These are phyloP conservation scores for Umimayanthus chanpuru DNA, from an alignment of 92 coral and sea anemone species.

Conservation along the genomic window DNA sequence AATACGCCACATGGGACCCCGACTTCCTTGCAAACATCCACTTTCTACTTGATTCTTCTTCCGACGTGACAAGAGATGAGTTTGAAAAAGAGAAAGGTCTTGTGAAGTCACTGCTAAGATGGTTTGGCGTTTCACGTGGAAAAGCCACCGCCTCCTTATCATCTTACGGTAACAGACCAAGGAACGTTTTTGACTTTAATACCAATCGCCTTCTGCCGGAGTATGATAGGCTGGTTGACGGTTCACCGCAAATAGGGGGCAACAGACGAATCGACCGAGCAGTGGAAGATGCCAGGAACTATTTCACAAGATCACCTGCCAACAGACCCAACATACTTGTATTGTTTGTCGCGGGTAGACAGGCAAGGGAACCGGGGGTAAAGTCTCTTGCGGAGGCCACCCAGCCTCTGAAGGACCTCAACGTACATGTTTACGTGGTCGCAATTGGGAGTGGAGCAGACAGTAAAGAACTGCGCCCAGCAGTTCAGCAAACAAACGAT, in stretches of 20 bases:
- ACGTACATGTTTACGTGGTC: conserved; percentile 49
- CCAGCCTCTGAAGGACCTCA: conserved; percentile 48
- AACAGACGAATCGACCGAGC: conserved; percentile 73
- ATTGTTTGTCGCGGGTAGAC: conserved; percentile 63
- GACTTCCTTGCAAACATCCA: conserved; percentile 63
- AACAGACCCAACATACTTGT: conserved; percentile 57
- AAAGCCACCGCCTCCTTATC: conserved; percentile 73
- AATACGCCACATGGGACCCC: conserved; percentile 11
- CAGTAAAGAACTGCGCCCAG: conserved; percentile 35
- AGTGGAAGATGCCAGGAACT: conserved; percentile 64
- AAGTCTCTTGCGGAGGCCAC: conserved; percentile 48
- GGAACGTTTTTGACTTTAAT: conserved; percentile 55
- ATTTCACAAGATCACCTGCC: conserved; percentile 58
- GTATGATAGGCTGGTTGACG: conserved; percentile 60
- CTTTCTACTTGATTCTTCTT: conserved; percentile 82
- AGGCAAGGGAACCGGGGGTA: conserved; percentile 47
- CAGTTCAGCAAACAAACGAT: not conserved
- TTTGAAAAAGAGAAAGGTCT: conserved; percentile 75
- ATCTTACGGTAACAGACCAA: conserved; percentile 66
- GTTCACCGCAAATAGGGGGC: conserved; percentile 72
- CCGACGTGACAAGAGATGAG: conserved; percentile 61
- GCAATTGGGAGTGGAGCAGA: conserved; percentile 43
- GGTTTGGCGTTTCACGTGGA: conserved; percentile 62
- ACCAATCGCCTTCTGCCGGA: conserved; percentile 54
- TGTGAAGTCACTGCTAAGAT: conserved; percentile 68